These are phyloP conservation scores for Philereme vetulata DNA, from an alignment of 2,888 invertebrate species.

Conservation along the genomic window DNA sequence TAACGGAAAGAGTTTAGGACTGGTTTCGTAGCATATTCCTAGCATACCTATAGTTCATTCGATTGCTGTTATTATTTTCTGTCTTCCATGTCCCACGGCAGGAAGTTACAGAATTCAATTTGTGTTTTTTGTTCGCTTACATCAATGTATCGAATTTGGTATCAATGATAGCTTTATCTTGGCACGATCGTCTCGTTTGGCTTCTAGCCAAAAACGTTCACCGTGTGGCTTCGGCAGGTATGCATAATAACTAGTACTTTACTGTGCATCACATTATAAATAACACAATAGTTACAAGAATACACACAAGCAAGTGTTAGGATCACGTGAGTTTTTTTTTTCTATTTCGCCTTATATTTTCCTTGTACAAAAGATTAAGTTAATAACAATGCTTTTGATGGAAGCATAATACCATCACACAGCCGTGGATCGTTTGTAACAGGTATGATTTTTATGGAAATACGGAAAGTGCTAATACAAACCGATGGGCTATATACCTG, in stretches of 20 bases:
- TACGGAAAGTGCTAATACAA: too few relatives aligned
- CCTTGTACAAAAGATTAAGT: not conserved
- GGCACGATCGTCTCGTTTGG: constrained; percentile 28
- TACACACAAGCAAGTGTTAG: not conserved
- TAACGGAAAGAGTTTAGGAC: too few relatives aligned
- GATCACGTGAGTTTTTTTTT: constrained; percentile 1
- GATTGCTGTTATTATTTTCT: too few relatives aligned
- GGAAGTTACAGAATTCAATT: constrained; percentile 12
- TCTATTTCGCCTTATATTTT: not conserved
- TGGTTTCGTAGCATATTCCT: too few relatives aligned
- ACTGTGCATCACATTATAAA: constrained; percentile 12
- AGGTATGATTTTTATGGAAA: not conserved
- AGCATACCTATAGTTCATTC: too few relatives aligned
- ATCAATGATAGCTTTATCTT: constrained; percentile 28
- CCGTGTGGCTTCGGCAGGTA: constrained; percentile 26
- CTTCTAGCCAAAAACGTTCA: constrained; percentile 27
- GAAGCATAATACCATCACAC: constrained; percentile 14
- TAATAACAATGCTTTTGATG: constrained; percentile 15
- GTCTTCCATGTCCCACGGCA: too few relatives aligned
- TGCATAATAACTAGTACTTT: constrained; percentile 13
- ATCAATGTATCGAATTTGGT: constrained; percentile 16
- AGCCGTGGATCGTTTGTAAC: not conserved
- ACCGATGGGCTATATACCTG: too few relatives aligned
- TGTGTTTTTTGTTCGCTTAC: constrained; percentile 9
- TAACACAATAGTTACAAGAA: constrained; percentile 11